Base-by-base conservation (phyloP, 2,797 vertebrate species). In the Etheostoma nigrum region DNA sequence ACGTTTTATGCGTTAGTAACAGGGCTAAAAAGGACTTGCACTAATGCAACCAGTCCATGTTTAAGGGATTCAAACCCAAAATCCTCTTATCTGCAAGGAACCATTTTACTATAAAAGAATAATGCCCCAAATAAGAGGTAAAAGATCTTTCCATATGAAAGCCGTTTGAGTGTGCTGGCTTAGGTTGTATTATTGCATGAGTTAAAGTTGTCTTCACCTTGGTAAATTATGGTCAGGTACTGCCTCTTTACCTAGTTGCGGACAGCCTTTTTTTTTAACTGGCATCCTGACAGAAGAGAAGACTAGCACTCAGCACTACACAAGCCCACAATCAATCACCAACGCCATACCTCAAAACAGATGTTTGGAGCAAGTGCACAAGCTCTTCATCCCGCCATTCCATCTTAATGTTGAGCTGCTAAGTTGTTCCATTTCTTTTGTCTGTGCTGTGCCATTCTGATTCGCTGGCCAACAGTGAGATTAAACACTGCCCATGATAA, bases 281-380 rank as follows among this genome's bases (percentile, higher is more conserved):
- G 36, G 36, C 18, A 2, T 54, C 12, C 33, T 48, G 55, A 65
- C 78, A 61, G 42, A 25, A 23, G 30, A 54, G 30, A 77, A 78
- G 0, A 44, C 8, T 52, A 74, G 51, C 49, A 36, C 48, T 57
- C 58, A 64, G 61, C 73, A 67, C 19, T 4, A 36, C 51, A 45
- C 19, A 0, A 57, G 54, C 9, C 19, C 42, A 49, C 55, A 63
- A 78, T 55, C 48, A 6, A 45, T 54, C 69, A 72, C 60, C 21
- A n/a, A 18, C 52, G 5, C 6, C 47, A 16, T 10, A 51, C 52
- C 42, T 63, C 1, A 15, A 84, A 84, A 68, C 79, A 87, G 79
- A 88, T 85, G 85, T 81, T 52, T 75, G 70, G 78, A 73, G 36
- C 64, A 63, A 61, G 71, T 67, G 61, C 55, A 51, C 33, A 4